Evolutionary conservation across 2,113 vertebrate genomes (phyloP), one percentile per base, ranked within the genome.

Genomic region (Ellobius talpinus): DNA sequence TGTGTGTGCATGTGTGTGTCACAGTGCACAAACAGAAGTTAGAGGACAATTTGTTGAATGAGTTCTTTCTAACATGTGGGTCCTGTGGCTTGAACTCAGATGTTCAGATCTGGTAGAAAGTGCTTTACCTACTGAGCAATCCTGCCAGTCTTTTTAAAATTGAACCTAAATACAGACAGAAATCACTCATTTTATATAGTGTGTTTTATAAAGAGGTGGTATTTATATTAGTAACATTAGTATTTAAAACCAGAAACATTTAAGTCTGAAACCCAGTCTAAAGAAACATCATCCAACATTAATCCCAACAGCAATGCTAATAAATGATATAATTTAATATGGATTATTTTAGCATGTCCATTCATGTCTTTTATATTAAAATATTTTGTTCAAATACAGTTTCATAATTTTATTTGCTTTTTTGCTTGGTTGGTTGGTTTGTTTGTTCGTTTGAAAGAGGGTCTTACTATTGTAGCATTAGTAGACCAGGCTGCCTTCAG

Each of bases 251-350:
- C 9, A 65, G 58, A 85, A 78, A 63, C 52, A 52, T 36, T 50
- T 89, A 77, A 84, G 26, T 95, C 39, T 58, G 47, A 26, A 58
- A 79, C 10, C n/a, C 85, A 31, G 47, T 52, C 39, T 85, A 26
- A 96, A 79, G 63, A 95, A 95, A 58, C 2, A 85, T 65, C 36
- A 89, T 66, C 24, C 72, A 89, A 52, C 26, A 63, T 65, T 92
- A 89, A 96, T 89, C 36, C 72, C 31, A 73, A 85, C 45, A 86
- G n/a, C 39, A 73, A 74, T 39, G 78, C 66, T 89, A 86, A 29
- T 79, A 55, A 23, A 39, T 81, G 19, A 96, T 89, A 76, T 26
- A 29, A 61, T 58, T 58, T n/a, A 58, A 61, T 39, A 36, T 24
- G 81, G 87, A 65, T 58, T 55, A 42, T 63, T 55, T 52, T 79